Base-by-base conservation (phyloP, 1,140 invertebrate species). In the Delia radicum region DNA sequence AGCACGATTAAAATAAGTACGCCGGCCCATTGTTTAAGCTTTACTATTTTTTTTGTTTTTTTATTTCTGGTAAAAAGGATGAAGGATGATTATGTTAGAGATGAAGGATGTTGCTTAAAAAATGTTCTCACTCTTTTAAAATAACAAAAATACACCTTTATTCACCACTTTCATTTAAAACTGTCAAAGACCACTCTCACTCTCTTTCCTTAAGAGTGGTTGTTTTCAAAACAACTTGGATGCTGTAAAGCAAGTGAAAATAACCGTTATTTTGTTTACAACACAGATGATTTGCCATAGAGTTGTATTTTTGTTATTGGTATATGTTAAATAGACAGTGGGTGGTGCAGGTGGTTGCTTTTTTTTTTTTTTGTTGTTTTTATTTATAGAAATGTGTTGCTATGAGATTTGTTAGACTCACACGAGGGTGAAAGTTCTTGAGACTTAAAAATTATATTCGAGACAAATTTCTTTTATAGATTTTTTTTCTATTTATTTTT, bases 1-100 rank as follows among this genome's bases (percentile, higher is more conserved):
- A 77, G 76, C 78, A 75, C 84, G 84, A 79, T 80, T 84, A 79
- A 86, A 87, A 69, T 69, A 69, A 37, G 84, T 82, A 77, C 80
- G 84, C 67, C 86, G 81, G 77, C 85, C 85, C 85, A 86, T 86
- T 62, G 13, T 31, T 73, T 21, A n/a, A 24, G 6, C 18, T 46
- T 46, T 28, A n/a, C n/a, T n/a, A n/a, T 18, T 27, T 74, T 26
- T 67, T 24, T 65, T 76, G 7, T 28, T 62, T 63, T 74, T 21
- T 0, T 21, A 33, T 67, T 29, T 65, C 4, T 4, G 3, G 61
- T 21, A 28, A 21, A 5, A 18, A 61, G 2, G 48, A 31, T 61
- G 72, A n/a, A 61, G 72, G 6, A 6, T 18, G 46, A 21, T 55
- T 8, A 21, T 55, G 48, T 18, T 21, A 21, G 10, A 21, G 48